Evolutionary conservation across 2,113 vertebrate species (phyloP), one percentile per base, ranked within the genome.

Genomic region (Antechinus flavipes): DNA sequence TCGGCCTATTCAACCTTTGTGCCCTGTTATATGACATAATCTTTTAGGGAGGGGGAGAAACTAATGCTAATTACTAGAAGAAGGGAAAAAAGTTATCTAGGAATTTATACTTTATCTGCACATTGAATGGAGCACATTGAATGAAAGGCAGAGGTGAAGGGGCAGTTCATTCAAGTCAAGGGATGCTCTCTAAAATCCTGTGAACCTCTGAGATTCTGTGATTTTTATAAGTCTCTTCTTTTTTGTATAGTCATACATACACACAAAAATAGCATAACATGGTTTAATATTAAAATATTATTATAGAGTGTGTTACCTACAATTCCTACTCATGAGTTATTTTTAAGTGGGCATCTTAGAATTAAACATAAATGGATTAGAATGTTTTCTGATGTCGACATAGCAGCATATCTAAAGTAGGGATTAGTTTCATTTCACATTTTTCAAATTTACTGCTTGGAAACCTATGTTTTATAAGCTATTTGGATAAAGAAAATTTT

Each of bases 291-390:
- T 46, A 56, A 11, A 54, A 94, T 94, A 93, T 23, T 94, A 93
- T 23, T 84, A 76, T 27, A 56, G 10, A 92, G 90, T 11, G 23
- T 89, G 91, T 94, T 89, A 92, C 54, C 56, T 46, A 54, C 0
- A 90, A 96, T 58, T 27, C 30, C 35, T 89, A 54, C 55, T 90
- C 68, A 46, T 0, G 22, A 42, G 53, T 90, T 54, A 91, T 19
- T 30, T 93, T 90, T 25, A 94, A 54, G 55, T 92, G 94, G 58
- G n/a, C 84, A 94, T 89, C 9, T 49, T 24, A 90, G 94, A 91
- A 68, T 53, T 92, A 35, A 91, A 68, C 42, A 89, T 92, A 84
- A 30, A 42, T 1, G 54, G 94, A 91, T 49, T 35, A 97, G 91
- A 54, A 35, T 30, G 30, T 12, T 25, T 53, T 90, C 89, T 92